A percentile compares a stretch with the other conserved stretches of the same genome.
phyloP scores from a whole-genome alignment of 2,888 invertebrate species.

The Boloria euphrosyne region DNA sequence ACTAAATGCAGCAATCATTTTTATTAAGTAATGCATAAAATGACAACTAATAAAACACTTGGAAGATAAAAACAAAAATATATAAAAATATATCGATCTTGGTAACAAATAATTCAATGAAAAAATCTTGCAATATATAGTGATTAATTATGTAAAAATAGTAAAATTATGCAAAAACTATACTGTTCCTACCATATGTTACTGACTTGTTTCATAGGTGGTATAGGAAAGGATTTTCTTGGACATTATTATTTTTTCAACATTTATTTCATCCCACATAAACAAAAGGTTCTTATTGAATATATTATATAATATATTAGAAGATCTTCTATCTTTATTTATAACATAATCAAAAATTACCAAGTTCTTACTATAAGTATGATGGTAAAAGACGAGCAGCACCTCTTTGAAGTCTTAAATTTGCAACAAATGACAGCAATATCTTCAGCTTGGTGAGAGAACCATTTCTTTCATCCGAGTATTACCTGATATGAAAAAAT shows the following conservation, averaged over 20 bases:
- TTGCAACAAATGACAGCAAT: constrained; percentile 27
- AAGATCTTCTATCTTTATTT: constrained; percentile 54
- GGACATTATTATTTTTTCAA: constrained; percentile 44
- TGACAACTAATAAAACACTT: too few relatives aligned
- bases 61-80: too few relatives aligned
- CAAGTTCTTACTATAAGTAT: constrained; percentile 77
- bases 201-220: constrained; percentile 52
- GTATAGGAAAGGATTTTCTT: constrained; percentile 49
- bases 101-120: too few relatives aligned
- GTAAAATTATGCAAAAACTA: too few relatives aligned
- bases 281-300: constrained; percentile 47
- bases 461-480: constrained; percentile 26
- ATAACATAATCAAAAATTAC: constrained; percentile 78
- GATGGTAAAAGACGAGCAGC: constrained; percentile 46
- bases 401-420: constrained; percentile 24
- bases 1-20: too few relatives aligned
- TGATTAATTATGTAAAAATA: too few relatives aligned
- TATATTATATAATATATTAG: constrained; percentile 46
- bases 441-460: constrained; percentile 3
- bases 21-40: too few relatives aligned
- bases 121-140: too few relatives aligned
- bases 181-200: constrained; percentile 19
- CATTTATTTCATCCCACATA: constrained; percentile 48
- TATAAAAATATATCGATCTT: too few relatives aligned
- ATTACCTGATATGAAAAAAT: constrained; percentile 67